Percentiles rank a stretch among this genome's conserved stretches.
These are phyloP conservation scores for Antechinus flavipes DNA, from an alignment of 2,113 vertebrate species.

Conservation along the genomic window DNA sequence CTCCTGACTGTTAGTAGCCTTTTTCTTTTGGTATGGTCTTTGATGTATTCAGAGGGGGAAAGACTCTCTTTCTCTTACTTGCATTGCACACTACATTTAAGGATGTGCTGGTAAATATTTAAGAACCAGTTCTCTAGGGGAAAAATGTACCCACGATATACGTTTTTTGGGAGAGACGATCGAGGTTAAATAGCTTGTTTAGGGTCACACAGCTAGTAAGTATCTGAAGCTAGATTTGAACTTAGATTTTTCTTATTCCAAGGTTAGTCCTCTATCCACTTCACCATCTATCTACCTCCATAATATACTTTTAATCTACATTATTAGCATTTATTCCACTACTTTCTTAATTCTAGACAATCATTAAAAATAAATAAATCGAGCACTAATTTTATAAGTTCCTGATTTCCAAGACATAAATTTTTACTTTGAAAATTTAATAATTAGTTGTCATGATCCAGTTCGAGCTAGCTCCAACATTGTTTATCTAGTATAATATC, in stretches of 20 bases:
- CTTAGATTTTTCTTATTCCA: neutral
- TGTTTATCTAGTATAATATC: neutral
- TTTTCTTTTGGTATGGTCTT: conserved; percentile 34
- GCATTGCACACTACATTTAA: conserved; percentile 4
- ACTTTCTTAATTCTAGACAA: neutral
- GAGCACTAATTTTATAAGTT: neutral
- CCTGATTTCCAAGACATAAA: neutral
- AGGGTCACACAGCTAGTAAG: neutral
- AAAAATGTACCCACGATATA: neutral
- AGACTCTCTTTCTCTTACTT: neutral
- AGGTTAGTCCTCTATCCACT: neutral
- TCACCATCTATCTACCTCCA: neutral
- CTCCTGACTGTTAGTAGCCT: neutral
- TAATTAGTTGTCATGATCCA: neutral
- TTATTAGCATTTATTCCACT: neutral
- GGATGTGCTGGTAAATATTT: neutral
- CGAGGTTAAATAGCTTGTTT: neutral
- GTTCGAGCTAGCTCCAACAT: neutral
- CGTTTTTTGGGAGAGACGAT: neutral
- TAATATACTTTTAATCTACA: neutral
- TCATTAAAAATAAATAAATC: neutral
- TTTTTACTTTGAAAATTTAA: neutral
- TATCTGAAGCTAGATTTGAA: neutral
- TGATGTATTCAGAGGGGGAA: neutral
- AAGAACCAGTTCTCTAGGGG: neutral